Evolutionary conservation across 2,888 invertebrate species (phyloP).

Genomic region (Blastobasis adustella): DNA sequence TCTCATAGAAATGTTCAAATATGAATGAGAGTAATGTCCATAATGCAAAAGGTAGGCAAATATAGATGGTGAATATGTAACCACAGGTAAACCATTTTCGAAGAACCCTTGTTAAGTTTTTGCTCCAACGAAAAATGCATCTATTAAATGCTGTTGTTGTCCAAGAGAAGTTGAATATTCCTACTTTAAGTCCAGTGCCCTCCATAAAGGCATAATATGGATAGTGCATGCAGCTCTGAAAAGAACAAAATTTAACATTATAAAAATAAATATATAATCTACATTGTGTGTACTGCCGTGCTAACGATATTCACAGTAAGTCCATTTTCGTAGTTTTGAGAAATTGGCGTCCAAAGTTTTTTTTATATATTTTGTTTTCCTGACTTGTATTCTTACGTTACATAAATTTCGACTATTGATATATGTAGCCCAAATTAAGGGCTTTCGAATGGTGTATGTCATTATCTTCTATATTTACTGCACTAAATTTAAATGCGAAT

Average conservation of each 20-base stretch:
- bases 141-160: conserved; percentile 87
- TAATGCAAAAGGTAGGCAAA: conserved; percentile 79
- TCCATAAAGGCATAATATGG: conserved; percentile 86
- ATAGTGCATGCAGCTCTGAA: conserved; percentile 89
- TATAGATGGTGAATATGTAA: conserved; percentile 49
- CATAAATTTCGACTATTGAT: no score
- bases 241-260: conserved; percentile 8
- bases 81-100: conserved; percentile 85
- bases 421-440: no score
- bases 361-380: no score
- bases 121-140: conserved; percentile 83
- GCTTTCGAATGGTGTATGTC: no score
- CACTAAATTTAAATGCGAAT: no score
- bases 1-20: conserved; percentile 53
- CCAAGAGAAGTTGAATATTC: conserved; percentile 84
- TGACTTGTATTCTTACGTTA: no score
- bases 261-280: background rate
- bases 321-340: no score
- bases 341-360: no score
- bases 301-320: no score
- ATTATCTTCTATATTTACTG: no score
- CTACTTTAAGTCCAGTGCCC: conserved; percentile 83
- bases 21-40: conserved; percentile 66
- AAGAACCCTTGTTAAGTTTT: conserved; percentile 75
- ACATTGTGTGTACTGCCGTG: no score